These are phyloP conservation scores for Clytia hemisphaerica DNA, from an alignment of 30 jellyfish, hydroid and myxozoan genomes.

Conservation along the genomic window DNA sequence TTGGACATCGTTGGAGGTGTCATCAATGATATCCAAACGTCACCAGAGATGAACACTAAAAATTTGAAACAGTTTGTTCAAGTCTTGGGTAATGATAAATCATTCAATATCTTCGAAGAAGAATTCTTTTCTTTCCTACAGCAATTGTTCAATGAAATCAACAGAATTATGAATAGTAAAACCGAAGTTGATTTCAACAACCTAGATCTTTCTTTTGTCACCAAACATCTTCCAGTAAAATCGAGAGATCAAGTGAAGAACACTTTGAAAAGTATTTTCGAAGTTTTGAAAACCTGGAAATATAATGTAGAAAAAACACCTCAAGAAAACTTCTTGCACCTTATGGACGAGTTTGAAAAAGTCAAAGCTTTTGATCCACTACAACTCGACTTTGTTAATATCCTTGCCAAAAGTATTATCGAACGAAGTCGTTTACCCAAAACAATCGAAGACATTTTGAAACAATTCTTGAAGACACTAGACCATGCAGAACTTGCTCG, in stretches of 20 bases:
- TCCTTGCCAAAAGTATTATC: neutral
- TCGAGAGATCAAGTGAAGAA: neutral
- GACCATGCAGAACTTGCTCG: conserved; percentile 4
- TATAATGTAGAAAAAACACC: neutral
- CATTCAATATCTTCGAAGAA: neutral
- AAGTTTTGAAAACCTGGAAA: conserved; percentile 29
- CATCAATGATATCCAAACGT: too few species aligned
- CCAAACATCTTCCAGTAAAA: conserved; percentile 6
- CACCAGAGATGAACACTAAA: too few species aligned
- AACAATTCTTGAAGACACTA: neutral
- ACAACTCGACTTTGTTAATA: neutral
- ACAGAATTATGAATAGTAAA: neutral
- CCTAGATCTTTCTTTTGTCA: neutral
- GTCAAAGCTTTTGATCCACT: neutral
- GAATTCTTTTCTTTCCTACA: neutral
- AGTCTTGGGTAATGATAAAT: too few species aligned
- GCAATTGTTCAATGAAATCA: neutral
- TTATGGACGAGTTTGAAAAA: neutral
- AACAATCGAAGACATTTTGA: neutral
- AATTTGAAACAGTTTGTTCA: too few species aligned
- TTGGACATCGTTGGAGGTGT: too few species aligned
- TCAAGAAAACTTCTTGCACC: neutral
- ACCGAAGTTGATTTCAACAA: neutral
- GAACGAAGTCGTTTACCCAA: conserved; percentile 16
- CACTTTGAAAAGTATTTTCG: neutral